Evolutionary conservation across 2,888 invertebrate species (phyloP).

Genomic region (Oeneis ivallda): DNA sequence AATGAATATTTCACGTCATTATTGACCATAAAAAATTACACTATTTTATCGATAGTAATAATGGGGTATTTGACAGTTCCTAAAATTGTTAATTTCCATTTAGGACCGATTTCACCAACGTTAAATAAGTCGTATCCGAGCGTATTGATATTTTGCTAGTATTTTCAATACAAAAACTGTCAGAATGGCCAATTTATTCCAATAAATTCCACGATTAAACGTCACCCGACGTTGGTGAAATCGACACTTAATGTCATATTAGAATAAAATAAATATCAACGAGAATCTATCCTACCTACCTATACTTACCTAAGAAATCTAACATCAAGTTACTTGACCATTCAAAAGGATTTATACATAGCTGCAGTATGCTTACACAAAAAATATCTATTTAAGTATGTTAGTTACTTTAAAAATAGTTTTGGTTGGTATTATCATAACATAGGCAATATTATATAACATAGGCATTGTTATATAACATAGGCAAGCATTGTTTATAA

Average conservation of each 20-base stretch:
- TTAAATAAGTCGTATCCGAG: too few relatives aligned
- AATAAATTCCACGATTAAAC: too few relatives aligned
- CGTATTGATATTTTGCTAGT: too few relatives aligned
- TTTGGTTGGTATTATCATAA: neutral
- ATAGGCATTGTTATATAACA: neutral
- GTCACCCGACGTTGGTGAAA: too few relatives aligned
- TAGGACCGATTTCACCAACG: too few relatives aligned
- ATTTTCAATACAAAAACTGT: too few relatives aligned
- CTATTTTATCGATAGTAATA: slow-evolving; percentile 23
- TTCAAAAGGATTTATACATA: neutral
- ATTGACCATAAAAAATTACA: slow-evolving; percentile 30
- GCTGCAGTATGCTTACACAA: too few relatives aligned
- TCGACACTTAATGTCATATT: too few relatives aligned
- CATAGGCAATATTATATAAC: neutral
- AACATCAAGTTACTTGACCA: neutral
- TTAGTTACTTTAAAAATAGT: too few relatives aligned
- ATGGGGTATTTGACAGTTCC: slow-evolving; percentile 25
- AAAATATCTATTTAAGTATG: too few relatives aligned
- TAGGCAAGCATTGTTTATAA: neutral
- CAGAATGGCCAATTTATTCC: too few relatives aligned
- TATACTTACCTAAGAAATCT: neutral
- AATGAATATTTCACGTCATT: slow-evolving; percentile 24
- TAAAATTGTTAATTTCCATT: neutral
- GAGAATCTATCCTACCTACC: too few relatives aligned
- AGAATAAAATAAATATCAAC: neutral